A percentile compares a stretch with the other conserved stretches of the same genome.
These are phyloP conservation scores for Aphis craccivora DNA, from an alignment of 1,140 invertebrate genomes.

Conservation along the genomic window DNA sequence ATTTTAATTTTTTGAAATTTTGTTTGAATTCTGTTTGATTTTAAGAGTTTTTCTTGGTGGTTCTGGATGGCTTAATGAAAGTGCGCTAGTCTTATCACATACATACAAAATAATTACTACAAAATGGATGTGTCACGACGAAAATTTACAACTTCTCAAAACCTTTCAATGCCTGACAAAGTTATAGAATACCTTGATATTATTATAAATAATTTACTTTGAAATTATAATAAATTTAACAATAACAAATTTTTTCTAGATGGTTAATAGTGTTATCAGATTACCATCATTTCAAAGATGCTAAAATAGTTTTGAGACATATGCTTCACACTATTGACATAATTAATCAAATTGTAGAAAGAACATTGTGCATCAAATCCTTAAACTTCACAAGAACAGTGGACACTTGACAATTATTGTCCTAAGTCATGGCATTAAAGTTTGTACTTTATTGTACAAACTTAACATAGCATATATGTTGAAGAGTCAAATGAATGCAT, in stretches of 20 bases:
- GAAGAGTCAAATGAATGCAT: neutral
- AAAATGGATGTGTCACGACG: constrained; percentile 65
- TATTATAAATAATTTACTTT: neutral
- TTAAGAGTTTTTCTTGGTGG: constrained; percentile 81
- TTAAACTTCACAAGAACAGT: neutral
- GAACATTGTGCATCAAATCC: neutral
- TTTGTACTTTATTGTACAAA: neutral
- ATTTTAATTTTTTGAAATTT: neutral
- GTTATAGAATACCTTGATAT: neutral
- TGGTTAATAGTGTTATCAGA: constrained; percentile 67
- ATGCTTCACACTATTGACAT: neutral
- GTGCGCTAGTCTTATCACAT: constrained; percentile 73
- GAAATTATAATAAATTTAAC: constrained; percentile 3
- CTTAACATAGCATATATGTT: neutral
- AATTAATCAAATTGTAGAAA: neutral
- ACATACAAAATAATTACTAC: constrained; percentile 72
- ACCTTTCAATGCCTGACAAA: constrained; percentile 73
- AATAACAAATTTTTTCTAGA: constrained; percentile 51
- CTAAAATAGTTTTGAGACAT: neutral
- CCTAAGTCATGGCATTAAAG: neutral
- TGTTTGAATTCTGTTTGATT: too few relatives aligned
- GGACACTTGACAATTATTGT: neutral
- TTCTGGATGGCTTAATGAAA: constrained; percentile 80
- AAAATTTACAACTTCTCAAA: constrained; percentile 71
- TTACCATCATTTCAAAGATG: constrained; percentile 75